phyloP scores from a whole-genome alignment of 2,797 vertebrate genomes.

The Aratinga solstitialis region DNA sequence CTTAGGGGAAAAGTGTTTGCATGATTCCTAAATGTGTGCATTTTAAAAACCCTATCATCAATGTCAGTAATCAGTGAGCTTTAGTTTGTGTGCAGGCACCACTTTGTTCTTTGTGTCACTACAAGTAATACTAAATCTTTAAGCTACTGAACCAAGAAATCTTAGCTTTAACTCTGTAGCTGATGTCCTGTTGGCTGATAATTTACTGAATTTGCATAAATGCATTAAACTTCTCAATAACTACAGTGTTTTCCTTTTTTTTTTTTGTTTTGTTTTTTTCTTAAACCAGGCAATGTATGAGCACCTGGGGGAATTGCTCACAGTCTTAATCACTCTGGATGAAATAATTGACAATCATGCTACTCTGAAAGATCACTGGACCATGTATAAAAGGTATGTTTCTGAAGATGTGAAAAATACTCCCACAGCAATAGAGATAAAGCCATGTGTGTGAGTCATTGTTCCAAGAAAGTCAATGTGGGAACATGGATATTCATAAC shows the following conservation, averaged over 20 bases:
- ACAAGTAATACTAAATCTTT: not conserved
- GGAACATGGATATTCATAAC: not conserved
- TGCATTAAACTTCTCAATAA: conserved; percentile 34
- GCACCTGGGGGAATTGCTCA: conserved; percentile 92
- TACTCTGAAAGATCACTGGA: conserved; percentile 96
- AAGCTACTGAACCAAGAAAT: not conserved
- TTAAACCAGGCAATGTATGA: conserved; percentile 89
- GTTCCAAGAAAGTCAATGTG: not conserved
- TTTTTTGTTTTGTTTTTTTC: not conserved
- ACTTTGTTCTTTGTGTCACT: not conserved
- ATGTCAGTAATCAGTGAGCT: not conserved
- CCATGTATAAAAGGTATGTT: conserved; percentile 96
- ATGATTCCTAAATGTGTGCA: not conserved
- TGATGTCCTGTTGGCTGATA: not conserved
- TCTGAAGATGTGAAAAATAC: not conserved
- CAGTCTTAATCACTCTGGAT: conserved; percentile 92
- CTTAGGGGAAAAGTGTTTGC: not conserved
- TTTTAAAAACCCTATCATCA: not conserved
- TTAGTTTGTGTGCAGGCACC: not conserved
- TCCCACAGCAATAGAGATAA: not conserved
- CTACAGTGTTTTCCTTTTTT: not conserved
- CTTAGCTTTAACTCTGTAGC: not conserved
- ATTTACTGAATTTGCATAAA: not conserved
- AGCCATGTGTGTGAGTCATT: not conserved
- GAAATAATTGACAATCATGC: conserved; percentile 96